Evolutionary conservation across 2,888 invertebrate genomes (phyloP).

Genomic region (Cenopis cana): DNA sequence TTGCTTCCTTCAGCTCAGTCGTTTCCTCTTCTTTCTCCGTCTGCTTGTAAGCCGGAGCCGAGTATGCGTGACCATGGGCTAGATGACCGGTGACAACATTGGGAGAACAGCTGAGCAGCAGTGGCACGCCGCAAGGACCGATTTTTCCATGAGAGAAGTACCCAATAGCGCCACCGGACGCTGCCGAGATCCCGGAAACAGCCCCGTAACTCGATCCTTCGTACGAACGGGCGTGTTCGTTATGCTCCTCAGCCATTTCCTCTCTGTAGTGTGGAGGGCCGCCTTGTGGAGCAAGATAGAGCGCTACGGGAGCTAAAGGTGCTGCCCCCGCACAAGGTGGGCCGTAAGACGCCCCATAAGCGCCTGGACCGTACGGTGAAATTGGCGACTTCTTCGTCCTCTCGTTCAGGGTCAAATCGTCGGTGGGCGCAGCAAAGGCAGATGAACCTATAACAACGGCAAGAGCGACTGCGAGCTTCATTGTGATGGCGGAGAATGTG

Average conservation of each 20-base stretch:
- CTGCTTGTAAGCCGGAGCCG: constrained; percentile 48
- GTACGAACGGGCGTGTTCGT: constrained; percentile 43
- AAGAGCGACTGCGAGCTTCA: constrained; percentile 50
- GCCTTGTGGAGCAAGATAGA: constrained; percentile 46
- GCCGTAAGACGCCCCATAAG: constrained; percentile 29
- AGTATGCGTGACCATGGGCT: constrained; percentile 31
- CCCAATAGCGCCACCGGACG: constrained; percentile 48
- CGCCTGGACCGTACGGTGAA: constrained; percentile 7
- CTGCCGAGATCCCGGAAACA: constrained; percentile 1
- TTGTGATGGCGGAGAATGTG: constrained; percentile 42
- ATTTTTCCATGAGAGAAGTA: constrained; percentile 53
- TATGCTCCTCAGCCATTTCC: constrained; percentile 42
- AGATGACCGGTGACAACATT: constrained; percentile 54
- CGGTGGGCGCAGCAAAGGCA: constrained; percentile 49
- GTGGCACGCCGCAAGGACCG: constrained; percentile 52
- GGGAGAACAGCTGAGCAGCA: constrained; percentile 58
- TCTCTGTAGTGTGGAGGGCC: constrained; percentile 48
- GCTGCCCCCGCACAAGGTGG: constrained; percentile 35
- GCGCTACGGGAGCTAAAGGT: constrained; percentile 45
- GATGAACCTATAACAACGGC: constrained; percentile 44
- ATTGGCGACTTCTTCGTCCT: constrained; percentile 47
- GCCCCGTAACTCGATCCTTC: constrained; percentile 29
- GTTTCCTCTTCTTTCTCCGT: constrained; percentile 35
- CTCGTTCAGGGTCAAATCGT: constrained; percentile 39
- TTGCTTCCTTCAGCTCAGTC: constrained; percentile 42